phyloP scores from a whole-genome alignment of 2,888 invertebrate species.

The Artemia sinica region DNA sequence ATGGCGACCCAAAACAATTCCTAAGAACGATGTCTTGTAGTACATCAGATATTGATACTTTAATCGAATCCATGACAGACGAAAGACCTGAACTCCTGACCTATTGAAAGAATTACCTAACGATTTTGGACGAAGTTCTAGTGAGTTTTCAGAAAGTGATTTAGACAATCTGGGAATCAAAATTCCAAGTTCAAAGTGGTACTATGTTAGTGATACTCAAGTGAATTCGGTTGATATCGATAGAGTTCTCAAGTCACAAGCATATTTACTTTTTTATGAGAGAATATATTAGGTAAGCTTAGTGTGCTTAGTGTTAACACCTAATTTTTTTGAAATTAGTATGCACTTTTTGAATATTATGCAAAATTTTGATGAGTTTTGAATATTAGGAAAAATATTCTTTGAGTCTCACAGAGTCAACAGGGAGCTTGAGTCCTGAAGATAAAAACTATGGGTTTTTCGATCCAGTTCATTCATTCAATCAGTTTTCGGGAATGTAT shows the following conservation, averaged over 20 bases:
- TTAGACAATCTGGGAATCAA: neutral
- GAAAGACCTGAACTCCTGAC: constrained; percentile 1
- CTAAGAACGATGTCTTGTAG: constrained; percentile 18
- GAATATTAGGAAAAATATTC: no score
- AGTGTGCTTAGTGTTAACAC: no score
- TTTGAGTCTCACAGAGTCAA: no score
- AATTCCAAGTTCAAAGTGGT: constrained; percentile 49
- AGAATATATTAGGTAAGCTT: constrained; percentile 47
- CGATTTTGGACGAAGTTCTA: neutral
- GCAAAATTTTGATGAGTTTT: no score
- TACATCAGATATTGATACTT: constrained; percentile 9
- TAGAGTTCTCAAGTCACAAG: constrained; percentile 64
- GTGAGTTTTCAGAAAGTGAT: neutral
- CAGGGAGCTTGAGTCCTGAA: no score
- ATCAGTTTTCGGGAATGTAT: no score
- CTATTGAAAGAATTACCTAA: neutral
- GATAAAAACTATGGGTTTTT: no score
- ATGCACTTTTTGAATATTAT: no score
- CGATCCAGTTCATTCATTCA: no score
- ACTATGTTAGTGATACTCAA: constrained; percentile 74
- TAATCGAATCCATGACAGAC: constrained; percentile 10
- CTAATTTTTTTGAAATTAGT: no score
- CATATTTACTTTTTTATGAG: constrained; percentile 91
- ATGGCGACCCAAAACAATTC: constrained; percentile 16
- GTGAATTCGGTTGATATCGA: constrained; percentile 63